Percentiles rank a stretch among this genome's conserved stretches.
Conservation (phyloP, 2,888 invertebrate species). For the Drosophila mimetica region DNA sequence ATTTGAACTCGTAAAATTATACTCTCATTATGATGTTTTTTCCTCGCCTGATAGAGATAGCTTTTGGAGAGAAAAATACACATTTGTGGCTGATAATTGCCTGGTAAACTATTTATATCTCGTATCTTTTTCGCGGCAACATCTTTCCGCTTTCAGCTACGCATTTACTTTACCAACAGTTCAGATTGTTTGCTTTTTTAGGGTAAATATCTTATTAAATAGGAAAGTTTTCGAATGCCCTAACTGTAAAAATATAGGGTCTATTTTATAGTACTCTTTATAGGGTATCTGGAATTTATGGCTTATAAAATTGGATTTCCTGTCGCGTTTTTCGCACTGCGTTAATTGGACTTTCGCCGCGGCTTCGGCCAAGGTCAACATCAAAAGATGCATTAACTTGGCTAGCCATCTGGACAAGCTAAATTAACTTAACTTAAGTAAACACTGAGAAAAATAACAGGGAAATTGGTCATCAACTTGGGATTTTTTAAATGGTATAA, state of each 20-base stretch:
- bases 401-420: constrained; percentile 7
- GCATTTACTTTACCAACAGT: constrained; percentile 43
- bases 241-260: constrained; percentile 4
- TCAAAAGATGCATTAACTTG: constrained; percentile 23
- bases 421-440: constrained; percentile 11
- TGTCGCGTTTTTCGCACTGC: constrained; percentile 30
- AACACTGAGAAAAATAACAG: constrained; percentile 1
- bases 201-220: constrained; percentile 9
- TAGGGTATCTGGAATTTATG: constrained; percentile 7
- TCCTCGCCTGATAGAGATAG: not conserved
- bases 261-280: not conserved
- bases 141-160: constrained; percentile 27
- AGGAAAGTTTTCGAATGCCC: constrained; percentile 5
- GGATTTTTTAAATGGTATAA: not conserved
- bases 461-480: not conserved
- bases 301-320: not conserved
- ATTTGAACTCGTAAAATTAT: constrained; percentile 11
- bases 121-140: constrained; percentile 35
- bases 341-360: constrained; percentile 37
- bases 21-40: constrained; percentile 3
- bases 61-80: constrained; percentile 6
- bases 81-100: constrained; percentile 24
- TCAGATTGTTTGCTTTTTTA: constrained; percentile 33
- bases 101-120: constrained; percentile 40
- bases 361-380: constrained; percentile 31